phyloP scores from a whole-genome alignment of 2,113 vertebrate species.

The Nipponia nippon region DNA sequence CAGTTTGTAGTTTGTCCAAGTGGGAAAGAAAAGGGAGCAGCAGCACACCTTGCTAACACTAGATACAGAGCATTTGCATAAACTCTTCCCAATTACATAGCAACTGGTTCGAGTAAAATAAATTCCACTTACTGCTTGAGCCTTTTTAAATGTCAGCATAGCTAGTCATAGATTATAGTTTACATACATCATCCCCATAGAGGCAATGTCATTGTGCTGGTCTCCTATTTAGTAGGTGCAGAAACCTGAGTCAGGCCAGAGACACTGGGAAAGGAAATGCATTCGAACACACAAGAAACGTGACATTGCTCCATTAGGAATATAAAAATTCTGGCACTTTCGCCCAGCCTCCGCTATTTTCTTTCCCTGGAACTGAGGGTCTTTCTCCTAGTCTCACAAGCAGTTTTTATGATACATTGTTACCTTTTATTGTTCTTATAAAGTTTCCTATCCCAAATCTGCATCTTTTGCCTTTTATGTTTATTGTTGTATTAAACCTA shows the following conservation, averaged over 20 bases:
- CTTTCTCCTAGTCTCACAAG: background rate
- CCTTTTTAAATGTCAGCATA: constrained; percentile 42
- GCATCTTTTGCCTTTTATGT: constrained; percentile 53
- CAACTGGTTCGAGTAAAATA: constrained; percentile 62
- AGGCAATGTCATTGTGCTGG: background rate
- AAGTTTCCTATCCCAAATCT: constrained; percentile 60
- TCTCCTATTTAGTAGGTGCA: background rate
- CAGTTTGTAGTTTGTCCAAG: constrained; percentile 58
- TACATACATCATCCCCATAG: background rate
- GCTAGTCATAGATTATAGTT: constrained; percentile 5
- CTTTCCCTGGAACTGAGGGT: background rate
- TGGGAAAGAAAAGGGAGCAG: constrained; percentile 34
- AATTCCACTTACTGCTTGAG: constrained; percentile 60
- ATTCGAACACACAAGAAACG: background rate
- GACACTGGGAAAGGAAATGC: background rate
- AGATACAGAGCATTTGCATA: constrained; percentile 66
- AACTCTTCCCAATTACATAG: constrained; percentile 54
- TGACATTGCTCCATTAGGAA: background rate
- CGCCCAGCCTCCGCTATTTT: background rate
- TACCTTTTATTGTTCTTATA: constrained; percentile 36
- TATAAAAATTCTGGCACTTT: background rate
- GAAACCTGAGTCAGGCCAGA: background rate
- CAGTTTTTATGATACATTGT: background rate
- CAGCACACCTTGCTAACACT: constrained; percentile 50
- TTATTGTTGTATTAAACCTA: constrained; percentile 52